These are phyloP conservation scores for Lepeophtheirus nordmannii DNA, from an alignment of 2,888 invertebrate genomes.

Conservation along the genomic window DNA sequence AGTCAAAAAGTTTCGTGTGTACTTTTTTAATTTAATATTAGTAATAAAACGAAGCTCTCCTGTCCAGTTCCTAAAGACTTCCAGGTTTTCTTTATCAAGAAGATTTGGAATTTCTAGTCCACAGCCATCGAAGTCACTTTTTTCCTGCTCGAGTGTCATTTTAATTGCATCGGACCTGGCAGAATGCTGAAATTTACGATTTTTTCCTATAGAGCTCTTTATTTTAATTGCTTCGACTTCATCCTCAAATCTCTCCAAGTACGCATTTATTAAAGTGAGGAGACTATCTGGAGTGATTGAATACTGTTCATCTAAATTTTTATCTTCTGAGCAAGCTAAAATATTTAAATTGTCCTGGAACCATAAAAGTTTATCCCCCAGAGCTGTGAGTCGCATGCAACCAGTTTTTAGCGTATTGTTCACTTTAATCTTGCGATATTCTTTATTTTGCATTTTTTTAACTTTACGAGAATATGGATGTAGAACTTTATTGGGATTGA, in stretches of 20 bases:
- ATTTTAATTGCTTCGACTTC: conserved; percentile 17
- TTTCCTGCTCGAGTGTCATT: conserved; percentile 15
- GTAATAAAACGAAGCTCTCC: conserved; percentile 20
- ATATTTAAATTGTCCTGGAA: conserved; percentile 12
- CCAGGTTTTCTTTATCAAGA: conserved; percentile 5
- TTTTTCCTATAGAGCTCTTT: conserved; percentile 22
- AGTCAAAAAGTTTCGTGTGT: not conserved
- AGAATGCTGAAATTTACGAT: conserved; percentile 3
- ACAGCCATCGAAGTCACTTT: conserved; percentile 12
- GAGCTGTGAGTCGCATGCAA: not conserved
- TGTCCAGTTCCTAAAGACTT: conserved; percentile 7
- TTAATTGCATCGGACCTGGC: conserved; percentile 14
- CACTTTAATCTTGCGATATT: not conserved
- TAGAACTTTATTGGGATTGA: conserved; percentile 13
- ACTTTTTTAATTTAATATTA: conserved; percentile 16
- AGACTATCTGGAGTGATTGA: not conserved
- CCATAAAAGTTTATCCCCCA: conserved; percentile 18
- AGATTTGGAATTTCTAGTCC: conserved; percentile 21
- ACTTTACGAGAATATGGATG: conserved; percentile 20
- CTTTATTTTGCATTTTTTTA: conserved; percentile 12
- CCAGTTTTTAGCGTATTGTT: not conserved
- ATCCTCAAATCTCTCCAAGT: conserved; percentile 11
- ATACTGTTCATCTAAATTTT: not conserved
- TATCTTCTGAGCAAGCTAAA: conserved; percentile 1
- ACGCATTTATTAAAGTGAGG: not conserved